Percentiles rank a stretch among this genome's conserved stretches.
Conservation (phyloP, 2,113 vertebrate species). For the Terrapene triunguis region DNA sequence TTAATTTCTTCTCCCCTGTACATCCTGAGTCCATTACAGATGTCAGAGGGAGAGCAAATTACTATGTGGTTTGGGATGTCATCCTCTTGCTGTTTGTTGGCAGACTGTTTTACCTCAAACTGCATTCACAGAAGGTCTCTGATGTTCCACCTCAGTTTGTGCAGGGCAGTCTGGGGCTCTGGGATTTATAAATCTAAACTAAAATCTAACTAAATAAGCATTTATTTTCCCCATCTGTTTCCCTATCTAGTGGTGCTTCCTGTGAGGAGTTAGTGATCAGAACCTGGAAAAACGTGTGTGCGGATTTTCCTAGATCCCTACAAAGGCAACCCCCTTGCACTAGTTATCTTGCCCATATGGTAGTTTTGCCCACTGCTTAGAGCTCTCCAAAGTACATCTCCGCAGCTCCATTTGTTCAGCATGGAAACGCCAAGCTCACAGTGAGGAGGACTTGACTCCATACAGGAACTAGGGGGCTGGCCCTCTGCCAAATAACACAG, state of each 20-base stretch:
- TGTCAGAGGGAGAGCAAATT: not conserved
- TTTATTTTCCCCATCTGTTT: not conserved
- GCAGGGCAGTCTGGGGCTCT: not conserved
- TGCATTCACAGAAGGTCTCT: not conserved
- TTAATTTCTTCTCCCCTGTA: not conserved
- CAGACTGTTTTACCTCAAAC: not conserved
- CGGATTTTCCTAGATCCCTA: not conserved
- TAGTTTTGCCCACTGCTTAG: not conserved
- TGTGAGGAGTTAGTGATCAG: not conserved
- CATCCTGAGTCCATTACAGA: not conserved
- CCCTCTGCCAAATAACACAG: not conserved
- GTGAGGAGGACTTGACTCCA: not conserved
- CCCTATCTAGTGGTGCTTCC: not conserved
- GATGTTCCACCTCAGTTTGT: not conserved
- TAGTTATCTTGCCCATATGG: not conserved
- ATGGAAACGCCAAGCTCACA: not conserved
- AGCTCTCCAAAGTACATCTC: not conserved
- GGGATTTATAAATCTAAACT: accelerated
- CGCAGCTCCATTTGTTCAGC: not conserved
- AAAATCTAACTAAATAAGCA: not conserved
- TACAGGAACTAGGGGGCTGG: not conserved
- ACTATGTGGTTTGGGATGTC: not conserved
- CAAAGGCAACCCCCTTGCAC: not conserved
- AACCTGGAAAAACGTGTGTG: not conserved
- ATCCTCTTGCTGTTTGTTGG: not conserved